phyloP scores from a whole-genome alignment of 2,888 invertebrate species.

The Trichopria drosophilae region DNA sequence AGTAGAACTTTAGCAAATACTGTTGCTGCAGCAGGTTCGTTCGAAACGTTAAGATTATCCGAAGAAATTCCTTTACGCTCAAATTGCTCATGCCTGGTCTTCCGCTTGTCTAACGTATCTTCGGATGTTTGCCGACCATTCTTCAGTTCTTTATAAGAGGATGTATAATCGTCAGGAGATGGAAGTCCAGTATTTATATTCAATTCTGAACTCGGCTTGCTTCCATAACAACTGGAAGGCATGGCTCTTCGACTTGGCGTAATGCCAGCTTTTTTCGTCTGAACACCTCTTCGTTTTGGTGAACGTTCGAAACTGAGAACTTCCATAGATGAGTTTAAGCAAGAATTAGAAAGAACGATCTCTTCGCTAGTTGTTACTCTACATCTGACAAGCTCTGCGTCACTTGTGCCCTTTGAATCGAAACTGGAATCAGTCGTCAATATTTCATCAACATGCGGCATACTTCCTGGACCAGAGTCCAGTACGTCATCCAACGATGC shows the following conservation, averaged over 20 bases:
- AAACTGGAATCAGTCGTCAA: slow-evolving; percentile 26
- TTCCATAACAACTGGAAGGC: no score
- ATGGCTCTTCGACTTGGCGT: slow-evolving; percentile 12
- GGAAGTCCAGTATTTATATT: slow-evolving; percentile 34
- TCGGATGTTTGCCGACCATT: slow-evolving; percentile 46
- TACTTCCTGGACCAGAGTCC: slow-evolving; percentile 47
- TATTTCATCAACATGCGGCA: slow-evolving; percentile 42
- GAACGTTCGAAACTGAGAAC: slow-evolving; percentile 48
- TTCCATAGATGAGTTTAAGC: slow-evolving; percentile 41
- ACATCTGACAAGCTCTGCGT: slow-evolving; percentile 50
- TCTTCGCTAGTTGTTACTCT: slow-evolving; percentile 54
- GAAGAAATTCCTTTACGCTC: slow-evolving; percentile 50
- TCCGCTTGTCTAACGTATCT: slow-evolving; percentile 43
- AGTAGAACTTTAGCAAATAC: slow-evolving; percentile 24
- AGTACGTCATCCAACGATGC: slow-evolving; percentile 49
- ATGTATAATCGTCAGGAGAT: slow-evolving; percentile 31
- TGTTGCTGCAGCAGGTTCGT: slow-evolving; percentile 33
- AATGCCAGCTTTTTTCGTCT: slow-evolving; percentile 23
- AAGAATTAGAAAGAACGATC: slow-evolving; percentile 42
- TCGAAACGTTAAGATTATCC: slow-evolving; percentile 45
- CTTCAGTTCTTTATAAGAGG: slow-evolving; percentile 27
- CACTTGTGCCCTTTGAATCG: slow-evolving; percentile 32
- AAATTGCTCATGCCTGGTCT: slow-evolving; percentile 40
- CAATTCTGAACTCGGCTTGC: slow-evolving; percentile 49
- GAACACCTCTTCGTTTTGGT: slow-evolving; percentile 34